Conservation (phyloP, 2,888 invertebrate genomes). For the Amorpha juglandis region DNA sequence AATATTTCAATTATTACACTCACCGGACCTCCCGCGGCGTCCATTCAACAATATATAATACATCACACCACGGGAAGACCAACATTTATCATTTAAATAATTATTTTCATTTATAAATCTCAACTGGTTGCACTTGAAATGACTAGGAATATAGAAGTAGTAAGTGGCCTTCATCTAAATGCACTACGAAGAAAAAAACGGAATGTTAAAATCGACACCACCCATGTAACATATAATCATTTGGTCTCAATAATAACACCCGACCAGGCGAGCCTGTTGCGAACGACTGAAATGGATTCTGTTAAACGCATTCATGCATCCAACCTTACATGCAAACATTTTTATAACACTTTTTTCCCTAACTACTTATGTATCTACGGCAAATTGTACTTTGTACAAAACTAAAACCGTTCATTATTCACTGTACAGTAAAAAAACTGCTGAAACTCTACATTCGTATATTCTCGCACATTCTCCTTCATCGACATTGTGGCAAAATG, state of each 20-base stretch:
- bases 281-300: conserved; percentile 69
- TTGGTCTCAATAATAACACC: conserved; percentile 83
- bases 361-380: conserved; percentile 84
- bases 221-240: conserved; percentile 82
- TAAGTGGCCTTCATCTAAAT: conserved; percentile 78
- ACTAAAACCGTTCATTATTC: conserved; percentile 69
- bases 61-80: conserved; percentile 56
- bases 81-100: conserved; percentile 65
- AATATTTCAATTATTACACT: conserved; percentile 44
- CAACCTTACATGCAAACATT: conserved; percentile 69
- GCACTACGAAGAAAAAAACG: conserved; percentile 72
- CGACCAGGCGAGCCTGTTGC: conserved; percentile 68
- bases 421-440: conserved; percentile 73
- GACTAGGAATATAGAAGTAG: conserved; percentile 83
- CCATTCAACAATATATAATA: conserved; percentile 75
- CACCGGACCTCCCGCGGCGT: conserved; percentile 44
- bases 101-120: conserved; percentile 74
- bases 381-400: conserved; percentile 85
- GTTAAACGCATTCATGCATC: conserved; percentile 71
- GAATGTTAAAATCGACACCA: conserved; percentile 84
- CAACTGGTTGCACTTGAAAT: conserved; percentile 83
- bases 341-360: conserved; percentile 78
- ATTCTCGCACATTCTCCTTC: conserved; percentile 55
- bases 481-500: conserved; percentile 73
- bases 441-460: conserved; percentile 58